These are phyloP conservation scores for Lobophora halterata DNA, from an alignment of 2,888 invertebrate genomes.

Conservation along the genomic window DNA sequence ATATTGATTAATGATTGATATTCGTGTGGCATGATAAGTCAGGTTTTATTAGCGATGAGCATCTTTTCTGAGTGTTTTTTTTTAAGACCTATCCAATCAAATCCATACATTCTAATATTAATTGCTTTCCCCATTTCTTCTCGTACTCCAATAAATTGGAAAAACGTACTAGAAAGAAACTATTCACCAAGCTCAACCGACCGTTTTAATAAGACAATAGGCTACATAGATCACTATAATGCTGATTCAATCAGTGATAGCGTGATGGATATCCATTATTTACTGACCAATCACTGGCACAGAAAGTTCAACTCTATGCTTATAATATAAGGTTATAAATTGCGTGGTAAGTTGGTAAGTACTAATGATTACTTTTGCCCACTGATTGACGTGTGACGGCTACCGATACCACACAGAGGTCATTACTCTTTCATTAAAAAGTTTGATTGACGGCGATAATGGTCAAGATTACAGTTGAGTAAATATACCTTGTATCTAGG, in stretches of 20 bases:
- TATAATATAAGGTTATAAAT: background rate
- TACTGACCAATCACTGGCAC: slow-evolving; percentile 6
- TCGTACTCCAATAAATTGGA: background rate
- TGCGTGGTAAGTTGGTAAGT: background rate
- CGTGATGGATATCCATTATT: slow-evolving; percentile 17
- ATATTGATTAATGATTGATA: no score
- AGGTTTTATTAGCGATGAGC: no score
- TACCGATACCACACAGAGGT: slow-evolving; percentile 20
- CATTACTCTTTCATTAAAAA: slow-evolving; percentile 19
- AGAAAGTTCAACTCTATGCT: background rate
- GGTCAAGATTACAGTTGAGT: slow-evolving; percentile 8
- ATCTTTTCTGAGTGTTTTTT: no score
- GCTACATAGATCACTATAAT: slow-evolving; percentile 16
- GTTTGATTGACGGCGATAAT: slow-evolving; percentile 19
- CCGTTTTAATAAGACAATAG: slow-evolving; percentile 17
- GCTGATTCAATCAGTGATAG: slow-evolving; percentile 19
- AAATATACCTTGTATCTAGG: no score
- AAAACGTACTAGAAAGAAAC: slow-evolving; percentile 4
- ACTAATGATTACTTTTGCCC: slow-evolving; percentile 12
- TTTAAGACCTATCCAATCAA: no score
- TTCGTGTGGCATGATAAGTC: no score
- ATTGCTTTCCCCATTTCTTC: background rate
- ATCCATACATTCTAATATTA: no score
- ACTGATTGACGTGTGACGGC: slow-evolving; percentile 22
- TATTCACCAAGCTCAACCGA: slow-evolving; percentile 8